phyloP scores from a whole-genome alignment of 2,113 vertebrate species.

The Mellivora capensis region DNA sequence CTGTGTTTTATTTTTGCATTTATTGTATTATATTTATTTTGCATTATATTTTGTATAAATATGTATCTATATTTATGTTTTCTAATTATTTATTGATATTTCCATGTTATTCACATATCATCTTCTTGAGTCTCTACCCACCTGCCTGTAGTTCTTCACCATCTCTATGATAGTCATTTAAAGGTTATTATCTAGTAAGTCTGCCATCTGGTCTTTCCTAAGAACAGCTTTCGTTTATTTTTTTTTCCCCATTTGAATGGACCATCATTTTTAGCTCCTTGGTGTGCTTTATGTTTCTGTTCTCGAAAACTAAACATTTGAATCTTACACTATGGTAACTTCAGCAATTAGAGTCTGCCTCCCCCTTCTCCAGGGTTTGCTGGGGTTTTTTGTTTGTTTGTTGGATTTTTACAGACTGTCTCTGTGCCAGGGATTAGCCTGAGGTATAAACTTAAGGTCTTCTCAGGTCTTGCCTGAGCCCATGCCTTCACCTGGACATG shows the following conservation, averaged over 20 bases:
- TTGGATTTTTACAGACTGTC: not conserved
- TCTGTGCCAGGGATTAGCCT: not conserved
- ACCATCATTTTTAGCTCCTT: not conserved
- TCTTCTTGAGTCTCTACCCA: not conserved
- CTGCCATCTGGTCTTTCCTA: not conserved
- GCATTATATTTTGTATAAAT: no score
- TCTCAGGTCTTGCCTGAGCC: not conserved
- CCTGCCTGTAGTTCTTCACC: not conserved
- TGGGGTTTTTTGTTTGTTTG: not conserved
- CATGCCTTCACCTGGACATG: not conserved
- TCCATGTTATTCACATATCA: not conserved
- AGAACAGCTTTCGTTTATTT: not conserved
- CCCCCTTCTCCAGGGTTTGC: not conserved
- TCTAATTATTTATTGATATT: not conserved
- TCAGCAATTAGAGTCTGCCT: not conserved
- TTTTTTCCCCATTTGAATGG: not conserved
- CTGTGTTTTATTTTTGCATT: no score
- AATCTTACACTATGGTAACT: not conserved
- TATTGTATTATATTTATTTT: no score
- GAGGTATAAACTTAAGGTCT: not conserved
- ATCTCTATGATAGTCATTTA: not conserved
- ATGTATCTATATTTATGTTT: not conserved
- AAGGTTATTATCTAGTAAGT: not conserved
- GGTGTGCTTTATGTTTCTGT: not conserved
- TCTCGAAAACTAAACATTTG: not conserved